Percentiles rank a stretch among this genome's conserved stretches.
phyloP scores from a whole-genome alignment of 1,140 invertebrate genomes.

The Pentalonia nigronervosa region DNA sequence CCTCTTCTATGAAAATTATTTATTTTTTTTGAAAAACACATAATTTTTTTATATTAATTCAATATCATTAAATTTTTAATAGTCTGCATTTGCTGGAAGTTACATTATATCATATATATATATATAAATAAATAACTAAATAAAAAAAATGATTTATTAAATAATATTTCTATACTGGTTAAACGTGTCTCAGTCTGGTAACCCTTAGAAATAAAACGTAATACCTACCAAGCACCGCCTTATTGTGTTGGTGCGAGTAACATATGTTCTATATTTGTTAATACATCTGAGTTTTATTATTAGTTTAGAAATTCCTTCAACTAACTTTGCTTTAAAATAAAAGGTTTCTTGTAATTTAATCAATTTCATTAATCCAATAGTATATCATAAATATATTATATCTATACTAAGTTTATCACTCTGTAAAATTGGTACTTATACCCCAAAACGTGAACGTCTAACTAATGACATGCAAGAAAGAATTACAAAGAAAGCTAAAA shows the following conservation, averaged over 20 bases:
- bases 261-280: neutral
- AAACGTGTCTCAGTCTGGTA: neutral
- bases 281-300: neutral
- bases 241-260: neutral
- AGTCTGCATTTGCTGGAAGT: neutral
- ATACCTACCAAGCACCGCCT: neutral
- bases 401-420: too few species aligned
- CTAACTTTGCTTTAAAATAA: neutral
- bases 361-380: neutral
- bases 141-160: neutral
- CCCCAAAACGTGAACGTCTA: too few species aligned
- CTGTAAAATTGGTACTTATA: too few species aligned
- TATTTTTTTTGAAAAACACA: too few species aligned
- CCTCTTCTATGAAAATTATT: too few species aligned
- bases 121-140: neutral
- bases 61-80: neutral
- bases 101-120: too few species aligned
- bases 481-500: too few species aligned
- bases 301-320: neutral
- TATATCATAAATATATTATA: too few species aligned
- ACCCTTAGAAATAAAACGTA: neutral
- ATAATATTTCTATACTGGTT: slow-evolving; percentile 17
- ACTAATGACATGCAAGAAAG: too few species aligned
- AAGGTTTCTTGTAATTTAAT: neutral
- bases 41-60: neutral